Percentiles rank a stretch among this genome's conserved stretches.
phyloP scores from a whole-genome alignment of 2,888 invertebrate species.

The Harpagoxenus sublaevis region DNA sequence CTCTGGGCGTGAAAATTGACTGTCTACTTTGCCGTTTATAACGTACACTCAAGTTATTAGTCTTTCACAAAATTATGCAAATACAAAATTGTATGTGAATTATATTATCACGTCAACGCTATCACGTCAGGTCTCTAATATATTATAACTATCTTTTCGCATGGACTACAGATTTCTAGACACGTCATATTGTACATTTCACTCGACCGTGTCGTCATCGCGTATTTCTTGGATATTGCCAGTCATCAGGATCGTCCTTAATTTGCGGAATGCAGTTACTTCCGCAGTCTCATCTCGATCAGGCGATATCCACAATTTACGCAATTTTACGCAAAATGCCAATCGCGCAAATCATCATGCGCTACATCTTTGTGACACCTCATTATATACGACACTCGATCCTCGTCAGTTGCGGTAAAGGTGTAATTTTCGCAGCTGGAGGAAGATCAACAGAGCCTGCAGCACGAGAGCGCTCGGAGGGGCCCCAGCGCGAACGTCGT shows the following conservation, averaged over 20 bases:
- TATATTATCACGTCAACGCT: neutral
- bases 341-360: neutral
- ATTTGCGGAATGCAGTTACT: neutral
- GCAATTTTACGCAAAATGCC: neutral
- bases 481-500: slow-evolving; percentile 83
- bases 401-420: neutral
- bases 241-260: neutral
- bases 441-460: slow-evolving; percentile 77
- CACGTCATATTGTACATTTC: slow-evolving; percentile 20
- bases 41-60: neutral
- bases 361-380: neutral
- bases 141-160: neutral
- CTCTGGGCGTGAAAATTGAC: neutral
- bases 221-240: neutral
- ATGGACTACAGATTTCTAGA: neutral
- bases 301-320: neutral
- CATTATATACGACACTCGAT: neutral
- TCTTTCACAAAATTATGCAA: slow-evolving; percentile 21
- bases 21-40: neutral
- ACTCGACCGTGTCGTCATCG: neutral
- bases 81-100: neutral
- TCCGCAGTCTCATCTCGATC: slow-evolving; percentile 14
- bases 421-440: slow-evolving; percentile 76
- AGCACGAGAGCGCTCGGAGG: slow-evolving; percentile 82
- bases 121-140: neutral